Percentiles rank a stretch among this genome's conserved stretches.
These are phyloP conservation scores for Eupithecia abbreviata DNA, from an alignment of 2,888 invertebrate species.

Conservation along the genomic window DNA sequence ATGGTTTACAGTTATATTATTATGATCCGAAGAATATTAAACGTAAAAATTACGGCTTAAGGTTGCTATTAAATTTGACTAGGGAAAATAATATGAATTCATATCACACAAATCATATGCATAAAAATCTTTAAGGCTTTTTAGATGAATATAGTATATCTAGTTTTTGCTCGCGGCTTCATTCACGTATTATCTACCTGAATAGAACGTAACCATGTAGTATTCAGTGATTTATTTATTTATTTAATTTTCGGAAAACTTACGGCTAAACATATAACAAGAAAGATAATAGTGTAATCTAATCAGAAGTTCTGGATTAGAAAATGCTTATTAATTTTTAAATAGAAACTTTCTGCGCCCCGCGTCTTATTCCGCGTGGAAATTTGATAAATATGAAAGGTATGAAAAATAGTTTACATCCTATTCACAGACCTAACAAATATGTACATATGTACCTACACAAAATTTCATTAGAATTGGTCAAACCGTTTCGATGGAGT, in stretches of 20 bases:
- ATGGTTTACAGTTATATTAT: background rate
- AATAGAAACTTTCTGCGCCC: no score
- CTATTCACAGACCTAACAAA: no score
- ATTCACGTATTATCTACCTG: background rate
- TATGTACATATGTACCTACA: no score
- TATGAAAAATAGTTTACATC: no score
- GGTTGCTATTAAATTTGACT: background rate
- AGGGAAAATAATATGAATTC: background rate
- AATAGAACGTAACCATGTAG: background rate
- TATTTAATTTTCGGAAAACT: no score
- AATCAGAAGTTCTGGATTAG: background rate
- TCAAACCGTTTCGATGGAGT: no score
- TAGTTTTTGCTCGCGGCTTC: background rate
- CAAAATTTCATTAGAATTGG: no score
- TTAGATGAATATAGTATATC: background rate
- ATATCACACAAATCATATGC: background rate
- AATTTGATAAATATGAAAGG: no score
- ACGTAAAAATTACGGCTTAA: background rate
- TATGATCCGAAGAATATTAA: background rate
- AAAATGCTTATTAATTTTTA: background rate
- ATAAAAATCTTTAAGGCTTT: background rate
- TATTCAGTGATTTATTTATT: no score
- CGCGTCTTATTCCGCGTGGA: no score
- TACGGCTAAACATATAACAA: no score
- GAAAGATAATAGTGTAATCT: no score